Base-by-base conservation (phyloP, 2,113 vertebrate genomes). In the Talpa occidentalis region DNA sequence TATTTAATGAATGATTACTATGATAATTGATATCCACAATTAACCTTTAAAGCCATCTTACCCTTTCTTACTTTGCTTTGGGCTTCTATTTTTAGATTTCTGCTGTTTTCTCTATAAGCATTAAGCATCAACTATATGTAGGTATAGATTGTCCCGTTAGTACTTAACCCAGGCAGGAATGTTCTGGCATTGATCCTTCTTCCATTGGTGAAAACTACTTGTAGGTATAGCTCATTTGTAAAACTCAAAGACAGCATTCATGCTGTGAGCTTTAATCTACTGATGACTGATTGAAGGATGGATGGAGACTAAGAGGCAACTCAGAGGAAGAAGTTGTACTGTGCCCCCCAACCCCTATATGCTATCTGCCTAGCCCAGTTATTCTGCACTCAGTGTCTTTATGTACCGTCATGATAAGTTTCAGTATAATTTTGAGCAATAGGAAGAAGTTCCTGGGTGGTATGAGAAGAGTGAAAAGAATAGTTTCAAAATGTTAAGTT, bases 141-240 rank as follows among this genome's bases (percentile, higher is more conserved):
- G 49, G 49, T 10, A 12, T 10, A 26, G 16, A 26, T 8, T 42
- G 28, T 37, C 5, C 56, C 5, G 3, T 79, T 92, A 60, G 54
- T 74, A 70, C 21, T 77, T 37, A 52, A 10, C 7, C 3, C 0
- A 3, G 35, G 26, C 52, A 30, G 40, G 37, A 60, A 16, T 74
- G 37, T 67, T 94, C 37, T 93, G 54, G 28, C 40, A 54, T 94
- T 54, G 10, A 49, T 86, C 40, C 21, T 72, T 94, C 64, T 67
- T 52, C 81, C 37, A 78, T 6, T 87, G 79, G 26, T 84, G 67
- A 91, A 73, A 49, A 21, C 37, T 86, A 10, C 26, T 67, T 35
- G 40, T 79, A 66, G n/a, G 2, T 87, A 32, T n/a, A 42, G 66
- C 49, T 93, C 21, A 62, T 49, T 80, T 35, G 22, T 49, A 19